Percentiles rank a stretch among this genome's conserved stretches.
Evolutionary conservation across 2,888 invertebrate genomes (phyloP).

Genomic region (Drosophila kokeensis): DNA sequence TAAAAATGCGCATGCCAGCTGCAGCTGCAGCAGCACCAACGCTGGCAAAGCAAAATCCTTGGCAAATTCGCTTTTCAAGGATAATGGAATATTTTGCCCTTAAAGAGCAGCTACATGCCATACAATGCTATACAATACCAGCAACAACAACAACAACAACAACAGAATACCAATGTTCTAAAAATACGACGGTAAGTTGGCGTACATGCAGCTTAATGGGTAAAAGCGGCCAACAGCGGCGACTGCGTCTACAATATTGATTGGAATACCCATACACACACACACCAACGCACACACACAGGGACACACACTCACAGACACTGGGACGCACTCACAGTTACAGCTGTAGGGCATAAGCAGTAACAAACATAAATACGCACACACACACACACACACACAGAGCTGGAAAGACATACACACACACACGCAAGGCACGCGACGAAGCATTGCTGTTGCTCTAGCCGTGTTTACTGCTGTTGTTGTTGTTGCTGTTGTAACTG

Average conservation of each 20-base stretch:
- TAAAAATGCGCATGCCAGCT: conserved; percentile 45
- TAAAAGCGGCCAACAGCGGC: conserved; percentile 75
- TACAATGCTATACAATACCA: conserved; percentile 37
- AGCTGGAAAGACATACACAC: conserved; percentile 25
- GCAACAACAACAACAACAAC: conserved; percentile 31
- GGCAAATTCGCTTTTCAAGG: conserved; percentile 80
- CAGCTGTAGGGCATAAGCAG: conserved; percentile 60
- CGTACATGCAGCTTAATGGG: conserved; percentile 79
- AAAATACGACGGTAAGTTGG: conserved; percentile 77
- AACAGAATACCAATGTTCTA: conserved; percentile 67
- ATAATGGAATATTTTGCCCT: conserved; percentile 74
- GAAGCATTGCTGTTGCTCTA: conserved; percentile 44
- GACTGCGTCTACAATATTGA: conserved; percentile 78
- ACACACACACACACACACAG: conserved; percentile 38
- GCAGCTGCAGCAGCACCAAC: conserved; percentile 21
- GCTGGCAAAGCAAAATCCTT: conserved; percentile 60
- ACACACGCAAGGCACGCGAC: conserved; percentile 29
- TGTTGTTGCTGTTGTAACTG: conserved; percentile 45
- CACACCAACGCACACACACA: conserved; percentile 1
- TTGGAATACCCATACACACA: conserved; percentile 67
- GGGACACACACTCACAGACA: conserved; percentile 15
- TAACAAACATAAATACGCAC: conserved; percentile 52
- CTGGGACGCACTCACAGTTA: conserved; percentile 48
- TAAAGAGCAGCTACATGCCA: conserved; percentile 72
- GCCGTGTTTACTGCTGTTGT: conserved; percentile 27